Evolutionary conservation across 2,113 vertebrate genomes (phyloP).

Genomic region (Promerops cafer): DNA sequence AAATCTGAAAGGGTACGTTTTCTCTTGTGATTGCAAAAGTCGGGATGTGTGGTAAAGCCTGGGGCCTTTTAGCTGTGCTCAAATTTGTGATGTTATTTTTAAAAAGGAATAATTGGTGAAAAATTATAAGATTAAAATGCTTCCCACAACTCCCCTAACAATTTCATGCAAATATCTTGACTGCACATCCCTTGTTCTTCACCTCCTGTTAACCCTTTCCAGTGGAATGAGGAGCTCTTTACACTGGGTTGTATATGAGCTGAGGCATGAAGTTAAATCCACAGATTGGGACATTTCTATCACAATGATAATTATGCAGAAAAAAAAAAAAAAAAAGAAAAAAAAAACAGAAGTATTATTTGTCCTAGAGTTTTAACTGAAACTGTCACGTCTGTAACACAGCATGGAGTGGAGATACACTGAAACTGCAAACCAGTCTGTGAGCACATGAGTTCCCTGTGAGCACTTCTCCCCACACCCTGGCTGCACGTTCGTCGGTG

Average conservation of each 20-base stretch:
- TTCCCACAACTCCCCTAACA: neutral
- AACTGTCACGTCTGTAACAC: neutral
- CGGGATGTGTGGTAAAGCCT: neutral
- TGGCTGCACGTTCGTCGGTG: neutral
- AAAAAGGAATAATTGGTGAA: slow-evolving; percentile 37
- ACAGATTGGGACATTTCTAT: neutral
- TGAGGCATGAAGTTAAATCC: neutral
- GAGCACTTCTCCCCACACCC: neutral
- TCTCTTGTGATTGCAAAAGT: neutral
- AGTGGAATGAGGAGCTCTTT: neutral
- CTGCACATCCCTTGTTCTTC: neutral
- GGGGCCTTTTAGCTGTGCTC: neutral
- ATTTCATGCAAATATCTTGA: slow-evolving; percentile 26
- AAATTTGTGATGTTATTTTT: neutral
- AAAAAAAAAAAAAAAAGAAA: neutral
- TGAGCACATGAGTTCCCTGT: neutral
- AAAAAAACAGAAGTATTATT: neutral
- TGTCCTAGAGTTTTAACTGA: neutral
- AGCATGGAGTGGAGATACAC: neutral
- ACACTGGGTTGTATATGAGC: neutral
- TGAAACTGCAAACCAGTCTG: neutral
- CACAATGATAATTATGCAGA: neutral
- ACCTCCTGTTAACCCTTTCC: neutral
- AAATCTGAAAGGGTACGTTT: slow-evolving; percentile 8
- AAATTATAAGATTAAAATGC: slow-evolving; percentile 37